phyloP scores from a whole-genome alignment of 1,140 invertebrate genomes.

The Cotesia chilonis region DNA sequence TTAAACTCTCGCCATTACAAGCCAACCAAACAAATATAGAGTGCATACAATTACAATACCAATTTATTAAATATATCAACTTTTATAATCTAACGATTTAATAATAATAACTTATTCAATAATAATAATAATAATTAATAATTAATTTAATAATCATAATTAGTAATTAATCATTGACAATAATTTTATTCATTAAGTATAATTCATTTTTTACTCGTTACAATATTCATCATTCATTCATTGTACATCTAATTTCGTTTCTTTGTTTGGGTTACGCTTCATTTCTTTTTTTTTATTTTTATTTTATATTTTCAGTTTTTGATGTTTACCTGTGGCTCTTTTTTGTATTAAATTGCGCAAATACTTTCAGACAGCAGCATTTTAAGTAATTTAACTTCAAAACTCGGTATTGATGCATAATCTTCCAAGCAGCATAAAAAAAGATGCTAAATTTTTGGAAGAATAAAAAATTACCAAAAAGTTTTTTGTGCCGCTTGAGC shows the following conservation, averaged over 20 bases:
- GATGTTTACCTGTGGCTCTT: conserved; percentile 1
- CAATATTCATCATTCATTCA: conserved; percentile 38
- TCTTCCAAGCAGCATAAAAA: no score
- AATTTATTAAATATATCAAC: conserved; percentile 66
- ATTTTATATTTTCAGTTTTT: conserved; percentile 3
- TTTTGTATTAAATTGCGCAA: no score
- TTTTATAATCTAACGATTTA: conserved; percentile 64
- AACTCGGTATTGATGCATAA: no score
- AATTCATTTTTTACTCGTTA: conserved; percentile 45
- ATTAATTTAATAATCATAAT: conserved; percentile 46
- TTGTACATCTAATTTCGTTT: conserved; percentile 30
- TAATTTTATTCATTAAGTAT: conserved; percentile 29
- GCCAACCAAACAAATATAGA: conserved; percentile 67
- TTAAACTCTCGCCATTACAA: conserved; percentile 66
- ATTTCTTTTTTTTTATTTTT: background rate
- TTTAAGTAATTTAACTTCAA: no score
- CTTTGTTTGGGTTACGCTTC: conserved; percentile 5
- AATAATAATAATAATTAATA: conserved; percentile 39
- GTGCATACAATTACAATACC: conserved; percentile 64
- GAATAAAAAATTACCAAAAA: no score
- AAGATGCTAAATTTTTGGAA: no score
- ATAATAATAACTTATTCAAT: conserved; percentile 44
- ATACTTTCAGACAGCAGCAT: no score
- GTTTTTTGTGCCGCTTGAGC: no score
- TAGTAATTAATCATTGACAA: conserved; percentile 43